Conservation (phyloP, 2,888 invertebrate species). For the Incurvaria masculella region DNA sequence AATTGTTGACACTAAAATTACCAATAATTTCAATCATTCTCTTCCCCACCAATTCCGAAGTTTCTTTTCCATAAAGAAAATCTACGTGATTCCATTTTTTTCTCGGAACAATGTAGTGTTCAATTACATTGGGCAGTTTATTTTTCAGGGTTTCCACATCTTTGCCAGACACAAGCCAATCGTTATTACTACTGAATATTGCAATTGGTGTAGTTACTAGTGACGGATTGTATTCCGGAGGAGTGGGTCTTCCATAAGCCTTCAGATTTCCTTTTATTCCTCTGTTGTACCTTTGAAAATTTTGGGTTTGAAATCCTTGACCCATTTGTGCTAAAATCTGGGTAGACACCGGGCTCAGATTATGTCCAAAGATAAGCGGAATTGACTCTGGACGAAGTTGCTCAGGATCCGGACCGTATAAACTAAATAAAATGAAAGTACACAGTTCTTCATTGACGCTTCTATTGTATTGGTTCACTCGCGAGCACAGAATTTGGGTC, state of each 20-base stretch:
- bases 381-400: slow-evolving; percentile 19
- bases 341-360: slow-evolving; percentile 51
- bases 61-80: slow-evolving; percentile 32
- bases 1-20: neutral
- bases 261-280: slow-evolving; percentile 29
- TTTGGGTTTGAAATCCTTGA: slow-evolving; percentile 38
- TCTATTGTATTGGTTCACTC: neutral
- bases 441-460: neutral
- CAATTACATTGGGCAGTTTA: slow-evolving; percentile 55
- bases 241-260: slow-evolving; percentile 28
- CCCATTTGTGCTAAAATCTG: slow-evolving; percentile 49
- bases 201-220: slow-evolving; percentile 33
- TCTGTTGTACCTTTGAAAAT: slow-evolving; percentile 38
- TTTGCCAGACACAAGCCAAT: slow-evolving; percentile 59
- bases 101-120: slow-evolving; percentile 56
- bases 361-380: slow-evolving; percentile 51
- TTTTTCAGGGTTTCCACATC: slow-evolving; percentile 53
- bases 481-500: neutral
- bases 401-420: neutral
- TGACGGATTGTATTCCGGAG: slow-evolving; percentile 38
- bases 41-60: slow-evolving; percentile 16
- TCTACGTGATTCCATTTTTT: slow-evolving; percentile 45
- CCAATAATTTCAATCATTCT: neutral
- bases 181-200: slow-evolving; percentile 46
- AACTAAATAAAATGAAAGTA: neutral